These are phyloP conservation scores for Actinernus sp. DNA, from an alignment of 92 coral and sea anemone species.

Conservation along the genomic window DNA sequence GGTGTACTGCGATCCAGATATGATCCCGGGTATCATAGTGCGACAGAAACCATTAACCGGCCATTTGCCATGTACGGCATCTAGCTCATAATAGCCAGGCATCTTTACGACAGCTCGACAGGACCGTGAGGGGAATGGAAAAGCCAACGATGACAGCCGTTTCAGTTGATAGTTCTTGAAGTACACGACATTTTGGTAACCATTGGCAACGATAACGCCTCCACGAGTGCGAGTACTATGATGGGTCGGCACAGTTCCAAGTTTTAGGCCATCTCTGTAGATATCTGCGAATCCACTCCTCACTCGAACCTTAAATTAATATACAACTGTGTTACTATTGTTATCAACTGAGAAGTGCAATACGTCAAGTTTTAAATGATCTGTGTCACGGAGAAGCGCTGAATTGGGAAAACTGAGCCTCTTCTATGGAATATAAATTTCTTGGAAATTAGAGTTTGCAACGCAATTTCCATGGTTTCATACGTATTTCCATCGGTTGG, in stretches of 20 bases:
- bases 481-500: no score
- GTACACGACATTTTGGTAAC: neutral
- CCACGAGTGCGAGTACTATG: neutral
- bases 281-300: neutral
- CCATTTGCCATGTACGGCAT: neutral
- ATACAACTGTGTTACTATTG: no score
- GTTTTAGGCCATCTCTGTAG: neutral
- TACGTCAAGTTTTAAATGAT: no score
- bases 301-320: slow-evolving; percentile 1
- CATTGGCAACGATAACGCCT: slow-evolving; percentile 7
- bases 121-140: neutral
- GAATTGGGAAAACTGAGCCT: no score
- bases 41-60: slow-evolving; percentile 16
- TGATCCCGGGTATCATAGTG: neutral
- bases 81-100: neutral
- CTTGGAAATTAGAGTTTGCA: no score
- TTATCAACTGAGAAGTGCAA: no score
- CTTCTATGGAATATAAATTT: no score
- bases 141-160: neutral
- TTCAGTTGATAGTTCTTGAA: neutral
- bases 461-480: no score
- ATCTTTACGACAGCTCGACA: neutral
- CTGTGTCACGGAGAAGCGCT: no score
- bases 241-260: neutral
- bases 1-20: neutral